phyloP scores from a whole-genome alignment of 1,140 invertebrate species.

The Eufriesea mexicana region DNA sequence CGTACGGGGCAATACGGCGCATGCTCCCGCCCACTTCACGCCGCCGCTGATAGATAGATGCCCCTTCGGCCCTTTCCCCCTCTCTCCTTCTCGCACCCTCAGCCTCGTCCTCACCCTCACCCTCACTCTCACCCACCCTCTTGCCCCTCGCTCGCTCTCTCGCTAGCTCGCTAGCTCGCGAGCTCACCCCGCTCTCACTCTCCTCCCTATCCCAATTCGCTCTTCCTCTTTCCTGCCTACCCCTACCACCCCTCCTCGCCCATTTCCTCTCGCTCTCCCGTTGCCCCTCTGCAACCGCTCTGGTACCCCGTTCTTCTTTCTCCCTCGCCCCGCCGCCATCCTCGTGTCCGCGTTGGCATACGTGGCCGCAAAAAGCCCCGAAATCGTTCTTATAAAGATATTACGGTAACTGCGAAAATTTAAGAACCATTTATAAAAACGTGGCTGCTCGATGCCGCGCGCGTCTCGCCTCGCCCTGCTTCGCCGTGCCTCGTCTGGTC shows the following conservation, averaged over 20 bases:
- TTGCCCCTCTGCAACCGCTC: no score
- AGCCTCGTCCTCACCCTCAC: constrained; percentile 7
- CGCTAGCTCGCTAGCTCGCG: no score
- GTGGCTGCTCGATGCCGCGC: not conserved
- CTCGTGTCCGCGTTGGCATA: constrained; percentile 37
- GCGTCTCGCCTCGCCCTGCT: not conserved
- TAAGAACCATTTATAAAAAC: constrained; percentile 43
- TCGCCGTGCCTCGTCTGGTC: not conserved
- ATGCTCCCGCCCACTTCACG: constrained; percentile 83
- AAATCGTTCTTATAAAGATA: constrained; percentile 63
- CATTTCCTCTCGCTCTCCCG: no score
- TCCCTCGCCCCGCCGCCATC: constrained; percentile 4
- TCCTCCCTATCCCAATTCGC: constrained; percentile 44
- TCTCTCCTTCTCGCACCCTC: constrained; percentile 50
- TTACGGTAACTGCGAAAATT: constrained; percentile 53
- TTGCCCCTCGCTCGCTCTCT: constrained; percentile 51
- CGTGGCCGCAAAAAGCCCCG: constrained; percentile 51
- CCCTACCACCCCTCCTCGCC: constrained; percentile 39
- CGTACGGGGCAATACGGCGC: constrained; percentile 81
- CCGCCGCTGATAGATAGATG: constrained; percentile 83
- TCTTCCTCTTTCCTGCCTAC: constrained; percentile 62
- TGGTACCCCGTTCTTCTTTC: not conserved
- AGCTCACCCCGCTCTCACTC: constrained; percentile 36
- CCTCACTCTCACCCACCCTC: not conserved
- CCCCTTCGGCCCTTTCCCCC: constrained; percentile 72